Evolutionary conservation across 1,140 invertebrate genomes (phyloP).

Genomic region (Drosophila athabasca): DNA sequence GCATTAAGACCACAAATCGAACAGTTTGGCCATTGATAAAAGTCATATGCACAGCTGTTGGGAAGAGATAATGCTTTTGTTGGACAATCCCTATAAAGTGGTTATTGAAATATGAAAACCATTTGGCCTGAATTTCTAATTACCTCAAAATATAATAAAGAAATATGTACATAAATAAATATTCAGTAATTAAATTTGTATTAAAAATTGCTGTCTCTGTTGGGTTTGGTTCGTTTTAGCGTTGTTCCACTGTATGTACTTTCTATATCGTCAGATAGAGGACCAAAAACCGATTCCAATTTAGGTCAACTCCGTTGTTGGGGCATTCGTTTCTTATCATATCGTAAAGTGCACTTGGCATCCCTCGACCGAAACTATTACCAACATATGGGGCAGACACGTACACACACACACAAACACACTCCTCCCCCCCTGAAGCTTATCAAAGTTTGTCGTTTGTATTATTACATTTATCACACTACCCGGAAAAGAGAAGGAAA

Average conservation of each 20-base stretch:
- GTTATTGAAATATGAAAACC: too few species aligned
- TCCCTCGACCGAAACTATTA: slow-evolving; percentile 43
- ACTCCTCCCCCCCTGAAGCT: slow-evolving; percentile 6
- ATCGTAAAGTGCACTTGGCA: slow-evolving; percentile 73
- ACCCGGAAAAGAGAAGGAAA: slow-evolving; percentile 40
- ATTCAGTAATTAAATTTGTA: too few species aligned
- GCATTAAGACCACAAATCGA: slow-evolving; percentile 51
- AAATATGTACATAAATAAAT: too few species aligned
- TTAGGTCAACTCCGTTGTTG: slow-evolving; percentile 44
- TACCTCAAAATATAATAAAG: too few species aligned
- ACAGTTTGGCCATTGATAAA: slow-evolving; percentile 5
- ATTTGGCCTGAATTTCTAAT: too few species aligned
- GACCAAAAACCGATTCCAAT: neutral
- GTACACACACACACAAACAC: neutral
- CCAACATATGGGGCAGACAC: slow-evolving; percentile 34
- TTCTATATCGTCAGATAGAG: neutral
- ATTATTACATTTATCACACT: slow-evolving; percentile 49
- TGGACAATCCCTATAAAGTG: too few species aligned
- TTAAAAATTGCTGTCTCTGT: too few species aligned
- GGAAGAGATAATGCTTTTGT: too few species aligned
- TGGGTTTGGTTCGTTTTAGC: too few species aligned
- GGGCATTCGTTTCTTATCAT: slow-evolving; percentile 58
- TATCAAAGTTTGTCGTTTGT: slow-evolving; percentile 57
- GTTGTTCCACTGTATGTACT: neutral
- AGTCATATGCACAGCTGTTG: too few species aligned